Conservation (phyloP, 2,888 invertebrate genomes). For the Phyllotreta cruciferae region DNA sequence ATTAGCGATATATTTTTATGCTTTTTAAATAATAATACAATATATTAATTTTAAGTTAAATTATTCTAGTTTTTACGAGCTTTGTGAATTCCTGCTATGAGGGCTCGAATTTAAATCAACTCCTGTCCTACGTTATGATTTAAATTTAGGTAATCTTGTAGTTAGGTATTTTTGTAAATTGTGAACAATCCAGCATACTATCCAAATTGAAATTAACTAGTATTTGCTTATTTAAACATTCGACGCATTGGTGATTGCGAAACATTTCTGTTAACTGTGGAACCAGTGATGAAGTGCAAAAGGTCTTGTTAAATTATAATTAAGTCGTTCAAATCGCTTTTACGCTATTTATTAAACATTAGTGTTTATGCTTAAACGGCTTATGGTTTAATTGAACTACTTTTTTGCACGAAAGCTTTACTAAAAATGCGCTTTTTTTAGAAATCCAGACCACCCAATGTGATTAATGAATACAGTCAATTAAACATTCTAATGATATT, state of each 20-base stretch:
- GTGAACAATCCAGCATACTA: constrained; percentile 12
- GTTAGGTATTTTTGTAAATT: constrained; percentile 21
- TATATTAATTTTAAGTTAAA: constrained; percentile 9
- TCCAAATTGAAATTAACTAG: constrained; percentile 9
- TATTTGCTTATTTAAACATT: constrained; percentile 1
- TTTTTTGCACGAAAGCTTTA: too few species aligned
- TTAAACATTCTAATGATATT: constrained; percentile 8
- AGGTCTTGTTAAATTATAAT: too few species aligned
- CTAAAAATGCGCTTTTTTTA: too few species aligned
- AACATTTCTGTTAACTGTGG: background rate
- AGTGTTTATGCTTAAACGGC: too few species aligned
- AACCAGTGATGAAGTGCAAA: too few species aligned
- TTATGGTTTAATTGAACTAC: too few species aligned
- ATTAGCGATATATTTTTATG: background rate
- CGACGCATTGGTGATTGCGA: constrained; percentile 1
- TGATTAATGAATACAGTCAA: constrained; percentile 1
- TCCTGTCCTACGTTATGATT: constrained; percentile 34
- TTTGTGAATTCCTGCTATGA: constrained; percentile 42
- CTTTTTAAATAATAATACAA: background rate
- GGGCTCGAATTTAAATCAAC: constrained; percentile 24
- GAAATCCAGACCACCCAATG: too few species aligned
- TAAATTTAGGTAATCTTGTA: constrained; percentile 32
- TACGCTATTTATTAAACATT: too few species aligned
- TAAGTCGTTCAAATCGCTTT: too few species aligned
- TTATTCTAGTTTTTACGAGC: constrained; percentile 31